These are phyloP conservation scores for Rana temporaria DNA, from an alignment of 2,113 vertebrate species.

Conservation along the genomic window DNA sequence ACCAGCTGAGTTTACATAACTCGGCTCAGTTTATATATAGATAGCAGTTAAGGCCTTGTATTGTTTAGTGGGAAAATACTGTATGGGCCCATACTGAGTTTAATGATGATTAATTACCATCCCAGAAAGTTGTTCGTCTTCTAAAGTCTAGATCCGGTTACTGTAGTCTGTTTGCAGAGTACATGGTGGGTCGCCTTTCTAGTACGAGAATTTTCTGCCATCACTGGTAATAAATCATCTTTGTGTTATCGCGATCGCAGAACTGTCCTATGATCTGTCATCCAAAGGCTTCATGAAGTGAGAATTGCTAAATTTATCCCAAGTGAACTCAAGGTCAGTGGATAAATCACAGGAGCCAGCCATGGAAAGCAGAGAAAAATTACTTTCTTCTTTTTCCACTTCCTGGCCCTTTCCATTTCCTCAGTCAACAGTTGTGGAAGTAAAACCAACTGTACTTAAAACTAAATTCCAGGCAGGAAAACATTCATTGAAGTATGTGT, in stretches of 20 bases:
- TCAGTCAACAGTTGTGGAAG: background rate
- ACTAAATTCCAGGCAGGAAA: too few species aligned
- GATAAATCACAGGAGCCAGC: background rate
- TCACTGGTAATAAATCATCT: constrained; percentile 23
- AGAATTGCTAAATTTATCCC: constrained; percentile 23
- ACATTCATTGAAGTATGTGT: too few species aligned
- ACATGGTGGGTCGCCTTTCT: background rate
- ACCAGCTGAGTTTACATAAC: constrained; percentile 37
- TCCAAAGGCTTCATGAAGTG: background rate
- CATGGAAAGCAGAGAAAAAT: background rate
- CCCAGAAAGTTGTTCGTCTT: constrained; percentile 12
- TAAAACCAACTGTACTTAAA: too few species aligned
- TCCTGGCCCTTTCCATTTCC: constrained; percentile 28
- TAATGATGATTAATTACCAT: constrained; percentile 38
- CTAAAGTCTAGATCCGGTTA: constrained; percentile 26
- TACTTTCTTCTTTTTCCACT: constrained; percentile 3
- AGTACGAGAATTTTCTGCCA: background rate
- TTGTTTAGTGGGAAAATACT: constrained; percentile 43
- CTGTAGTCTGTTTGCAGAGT: background rate
- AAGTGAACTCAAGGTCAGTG: background rate
- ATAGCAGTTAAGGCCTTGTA: constrained; percentile 9
- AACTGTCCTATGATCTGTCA: constrained; percentile 19
- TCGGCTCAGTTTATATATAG: constrained; percentile 31
- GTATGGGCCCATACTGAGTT: constrained; percentile 15
- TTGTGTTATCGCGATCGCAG: background rate